Conservation (phyloP, 2,113 vertebrate genomes). For the Oreochromis tanganicae region DNA sequence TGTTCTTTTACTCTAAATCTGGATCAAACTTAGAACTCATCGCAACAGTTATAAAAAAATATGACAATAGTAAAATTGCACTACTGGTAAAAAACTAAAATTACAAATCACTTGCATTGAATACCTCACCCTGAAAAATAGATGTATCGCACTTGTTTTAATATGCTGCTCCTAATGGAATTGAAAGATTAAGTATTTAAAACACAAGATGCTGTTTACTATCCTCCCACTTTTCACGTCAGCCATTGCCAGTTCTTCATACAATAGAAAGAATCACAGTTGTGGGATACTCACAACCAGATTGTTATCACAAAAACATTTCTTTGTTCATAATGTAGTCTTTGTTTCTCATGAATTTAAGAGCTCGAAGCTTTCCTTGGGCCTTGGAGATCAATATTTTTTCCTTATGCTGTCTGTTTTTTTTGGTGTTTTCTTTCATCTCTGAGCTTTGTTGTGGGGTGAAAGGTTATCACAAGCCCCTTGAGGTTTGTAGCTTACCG, state of each 20-base stretch:
- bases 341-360: slow-evolving; percentile 13
- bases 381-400: not conserved
- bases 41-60: not conserved
- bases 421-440: slow-evolving; percentile 14
- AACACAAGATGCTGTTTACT: not conserved
- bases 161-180: not conserved
- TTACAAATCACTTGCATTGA: not conserved
- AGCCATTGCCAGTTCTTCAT: not conserved
- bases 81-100: not conserved
- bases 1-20: not conserved
- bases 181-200: not conserved
- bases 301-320: not conserved
- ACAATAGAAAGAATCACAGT: not conserved
- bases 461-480: slow-evolving; percentile 23
- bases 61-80: not conserved
- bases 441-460: slow-evolving; percentile 30
- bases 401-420: not conserved
- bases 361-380: not conserved
- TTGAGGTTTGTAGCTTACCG: slow-evolving; percentile 11
- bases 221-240: not conserved
- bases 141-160: not conserved
- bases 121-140: not conserved
- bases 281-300: not conserved
- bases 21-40: not conserved
- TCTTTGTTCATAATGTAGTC: not conserved